Base-by-base conservation (phyloP, 37 sponge, comb jelly and placozoan species). In the Mnemiopsis leidyi region DNA sequence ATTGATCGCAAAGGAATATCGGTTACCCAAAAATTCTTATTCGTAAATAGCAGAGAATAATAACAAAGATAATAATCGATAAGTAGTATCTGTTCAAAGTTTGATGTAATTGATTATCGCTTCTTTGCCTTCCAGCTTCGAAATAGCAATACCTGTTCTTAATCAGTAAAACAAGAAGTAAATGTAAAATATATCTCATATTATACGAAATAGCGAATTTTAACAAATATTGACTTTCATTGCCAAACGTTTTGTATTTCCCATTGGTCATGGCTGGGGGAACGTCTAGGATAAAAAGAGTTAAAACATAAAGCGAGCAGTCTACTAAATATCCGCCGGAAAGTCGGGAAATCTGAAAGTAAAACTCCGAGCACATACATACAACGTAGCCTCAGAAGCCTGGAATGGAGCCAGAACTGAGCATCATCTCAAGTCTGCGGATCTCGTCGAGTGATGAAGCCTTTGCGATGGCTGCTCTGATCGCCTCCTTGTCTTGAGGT, bases 361-460 rank as follows among this genome's bases (percentile, higher is more conserved):
- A 48, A 48, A 48, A 48, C 61, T 48, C 61, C 61, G 61, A 13
- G 13, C 61, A 48, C 61, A 48, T 48, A 48, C 61, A n/a, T n/a
- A n/a, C n/a, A n/a, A n/a, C 13, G 61, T 48, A 48, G n/a, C 13
- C 73, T 79, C 82, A 79, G 36, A 79, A 79, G 29, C 82, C 82
- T 7, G 82, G 82, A 36, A 79, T 79, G 37, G 82, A 36, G 39
- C 93, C 76, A 36, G 93, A 75, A 93, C 69, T 39, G 40, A 98
- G 94, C 95, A 96, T 93, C 37, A 95, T 79, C 93, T 98, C 98
- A 76, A 98, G 69, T 48, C 97, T 94, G 39, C 95, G 92, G 75
- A 98, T 95, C 69, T 98, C 98, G 28, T 98, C 97, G 40, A 98
- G 94, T 24, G 96, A 95, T 68, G 92, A 94, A 0, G 98, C 98